Evolutionary conservation across 2,113 vertebrate species (phyloP).

Genomic region (Anguilla rostrata): DNA sequence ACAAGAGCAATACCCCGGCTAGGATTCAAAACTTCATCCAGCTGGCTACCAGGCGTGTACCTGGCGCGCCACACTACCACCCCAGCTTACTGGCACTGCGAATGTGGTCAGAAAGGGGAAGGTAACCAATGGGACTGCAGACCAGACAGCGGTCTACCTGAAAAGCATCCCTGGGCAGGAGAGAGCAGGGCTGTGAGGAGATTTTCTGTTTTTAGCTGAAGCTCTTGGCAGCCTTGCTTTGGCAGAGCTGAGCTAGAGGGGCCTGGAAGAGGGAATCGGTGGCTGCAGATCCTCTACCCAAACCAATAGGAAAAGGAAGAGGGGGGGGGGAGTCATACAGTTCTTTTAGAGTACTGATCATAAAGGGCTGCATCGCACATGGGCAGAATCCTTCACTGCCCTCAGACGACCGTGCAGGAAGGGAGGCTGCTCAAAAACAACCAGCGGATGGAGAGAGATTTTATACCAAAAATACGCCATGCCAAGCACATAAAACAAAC

Average conservation of each 20-base stretch:
- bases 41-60: not conserved
- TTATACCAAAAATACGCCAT: slow-evolving; percentile 5
- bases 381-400: slow-evolving; percentile 10
- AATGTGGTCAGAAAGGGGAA: not conserved
- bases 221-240: slow-evolving; percentile 55
- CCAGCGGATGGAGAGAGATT: slow-evolving; percentile 30
- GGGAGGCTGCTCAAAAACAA: slow-evolving; percentile 34
- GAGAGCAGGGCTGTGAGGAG: slow-evolving; percentile 30
- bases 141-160: slow-evolving; percentile 24
- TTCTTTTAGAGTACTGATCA: slow-evolving; percentile 5
- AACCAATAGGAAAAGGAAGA: not conserved
- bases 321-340: not conserved
- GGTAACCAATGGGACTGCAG: not conserved
- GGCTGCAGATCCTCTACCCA: slow-evolving; percentile 24
- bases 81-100: not conserved
- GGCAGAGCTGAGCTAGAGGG: slow-evolving; percentile 69
- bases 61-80: not conserved
- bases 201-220: slow-evolving; percentile 48
- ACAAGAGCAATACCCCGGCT: not conserved
- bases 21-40: not conserved
- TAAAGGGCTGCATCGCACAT: slow-evolving; percentile 4
- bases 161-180: slow-evolving; percentile 23
- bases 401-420: slow-evolving; percentile 21
- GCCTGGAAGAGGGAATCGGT: slow-evolving; percentile 63
- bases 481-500: slow-evolving; percentile 40